Percentiles rank a stretch among this genome's conserved stretches.
Evolutionary conservation across 2,888 invertebrate species (phyloP).

Genomic region (Epinotia nisella): DNA sequence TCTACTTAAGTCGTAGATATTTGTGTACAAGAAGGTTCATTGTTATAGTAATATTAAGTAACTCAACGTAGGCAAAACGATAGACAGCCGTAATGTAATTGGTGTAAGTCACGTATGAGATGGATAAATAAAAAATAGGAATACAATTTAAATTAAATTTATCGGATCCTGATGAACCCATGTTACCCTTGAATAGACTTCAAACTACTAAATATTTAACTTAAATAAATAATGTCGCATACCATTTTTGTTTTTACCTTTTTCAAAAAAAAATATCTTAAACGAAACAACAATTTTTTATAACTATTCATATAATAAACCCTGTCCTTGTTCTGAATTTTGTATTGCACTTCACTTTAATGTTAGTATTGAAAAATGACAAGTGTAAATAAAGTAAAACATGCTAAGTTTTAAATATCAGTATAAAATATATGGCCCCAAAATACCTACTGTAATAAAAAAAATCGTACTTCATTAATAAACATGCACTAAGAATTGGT

Average conservation of each 20-base stretch:
- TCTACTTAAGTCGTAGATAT: no score
- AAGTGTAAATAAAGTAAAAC: conserved; percentile 4
- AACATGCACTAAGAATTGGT: conserved; percentile 29
- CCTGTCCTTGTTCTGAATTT: neutral
- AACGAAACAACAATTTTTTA: neutral
- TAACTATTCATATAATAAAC: neutral
- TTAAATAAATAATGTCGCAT: neutral
- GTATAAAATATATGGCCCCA: neutral
- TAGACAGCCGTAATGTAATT: conserved; percentile 2
- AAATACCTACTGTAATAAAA: conserved; percentile 11
- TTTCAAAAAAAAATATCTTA: neutral
- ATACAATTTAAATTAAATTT: conserved; percentile 9
- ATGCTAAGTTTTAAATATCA: conserved; percentile 10
- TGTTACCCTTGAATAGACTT: neutral
- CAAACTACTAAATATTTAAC: neutral
- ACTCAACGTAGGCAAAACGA: conserved; percentile 1
- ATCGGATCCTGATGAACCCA: neutral
- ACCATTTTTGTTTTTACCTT: neutral
- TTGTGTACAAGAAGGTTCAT: neutral
- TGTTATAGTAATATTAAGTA: neutral
- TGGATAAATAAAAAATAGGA: conserved; percentile 22
- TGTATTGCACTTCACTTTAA: neutral
- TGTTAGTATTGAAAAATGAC: conserved; percentile 3
- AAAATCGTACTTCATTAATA: neutral
- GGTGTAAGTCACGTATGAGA: conserved; percentile 26